A percentile compares a stretch with the other conserved stretches of the same genome.
These are phyloP conservation scores for Cryptus viduatorius DNA, from an alignment of 2,888 invertebrate species.

Conservation along the genomic window DNA sequence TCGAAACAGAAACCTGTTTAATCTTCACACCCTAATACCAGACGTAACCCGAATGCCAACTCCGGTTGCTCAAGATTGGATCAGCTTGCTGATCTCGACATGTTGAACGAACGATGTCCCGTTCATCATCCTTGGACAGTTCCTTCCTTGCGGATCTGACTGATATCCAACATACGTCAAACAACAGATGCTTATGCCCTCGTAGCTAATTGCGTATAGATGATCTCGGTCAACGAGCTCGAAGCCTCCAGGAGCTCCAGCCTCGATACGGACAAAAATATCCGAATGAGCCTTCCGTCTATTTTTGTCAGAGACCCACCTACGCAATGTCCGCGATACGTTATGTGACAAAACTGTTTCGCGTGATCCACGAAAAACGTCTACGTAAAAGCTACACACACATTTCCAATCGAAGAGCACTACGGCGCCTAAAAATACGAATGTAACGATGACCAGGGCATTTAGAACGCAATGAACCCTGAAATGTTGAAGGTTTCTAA, in stretches of 20 bases:
- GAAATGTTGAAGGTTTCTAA: neutral
- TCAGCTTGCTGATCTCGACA: constrained; percentile 7
- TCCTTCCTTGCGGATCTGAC: neutral
- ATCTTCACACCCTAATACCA: neutral
- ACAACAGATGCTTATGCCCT: neutral
- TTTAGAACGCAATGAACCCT: neutral
- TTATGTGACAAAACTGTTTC: neutral
- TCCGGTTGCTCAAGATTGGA: constrained; percentile 1
- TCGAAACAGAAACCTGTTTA: neutral
- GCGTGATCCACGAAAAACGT: neutral
- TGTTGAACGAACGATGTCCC: constrained; percentile 3
- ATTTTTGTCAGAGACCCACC: neutral
- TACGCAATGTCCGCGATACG: constrained; percentile 1
- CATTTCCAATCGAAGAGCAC: neutral
- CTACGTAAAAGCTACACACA: neutral
- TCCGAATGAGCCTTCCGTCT: constrained; percentile 4
- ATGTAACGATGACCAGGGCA: neutral
- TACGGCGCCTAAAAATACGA: neutral
- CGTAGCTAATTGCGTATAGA: constrained; percentile 3
- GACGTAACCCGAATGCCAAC: neutral
- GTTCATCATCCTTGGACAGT: neutral
- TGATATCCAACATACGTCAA: neutral
- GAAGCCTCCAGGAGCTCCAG: constrained; percentile 8
- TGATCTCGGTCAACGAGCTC: constrained; percentile 3
- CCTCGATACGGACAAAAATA: constrained; percentile 21